phyloP scores from a whole-genome alignment of 1,140 invertebrate genomes.

The Agrypnia vestita region DNA sequence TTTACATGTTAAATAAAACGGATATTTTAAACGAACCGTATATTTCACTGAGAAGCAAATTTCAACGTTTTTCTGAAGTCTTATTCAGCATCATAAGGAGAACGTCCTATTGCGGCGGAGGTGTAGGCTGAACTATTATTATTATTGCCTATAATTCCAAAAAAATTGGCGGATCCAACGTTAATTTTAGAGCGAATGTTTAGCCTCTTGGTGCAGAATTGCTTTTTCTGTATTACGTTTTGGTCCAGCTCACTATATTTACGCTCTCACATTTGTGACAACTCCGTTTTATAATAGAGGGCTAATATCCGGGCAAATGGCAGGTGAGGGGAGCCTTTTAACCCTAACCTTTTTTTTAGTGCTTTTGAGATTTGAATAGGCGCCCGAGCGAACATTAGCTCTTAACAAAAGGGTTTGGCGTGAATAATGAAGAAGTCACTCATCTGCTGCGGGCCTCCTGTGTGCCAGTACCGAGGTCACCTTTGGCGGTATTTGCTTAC shows the following conservation, averaged over 20 bases:
- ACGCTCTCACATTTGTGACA: not conserved
- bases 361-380: constrained; percentile 32
- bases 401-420: constrained; percentile 32
- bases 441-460: constrained; percentile 10
- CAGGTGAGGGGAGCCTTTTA: constrained; percentile 29
- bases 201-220: too few species aligned
- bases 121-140: too few species aligned
- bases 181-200: too few species aligned
- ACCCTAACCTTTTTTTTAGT: constrained; percentile 36
- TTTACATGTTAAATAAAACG: too few species aligned
- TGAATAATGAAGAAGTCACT: constrained; percentile 39
- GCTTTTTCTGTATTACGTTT: not conserved
- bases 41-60: too few species aligned
- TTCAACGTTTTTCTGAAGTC: too few species aligned
- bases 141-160: too few species aligned
- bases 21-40: too few species aligned
- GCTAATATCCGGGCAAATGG: constrained; percentile 30
- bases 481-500: constrained; percentile 4
- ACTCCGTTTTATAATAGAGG: constrained; percentile 20
- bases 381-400: constrained; percentile 33
- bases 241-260: too few species aligned
- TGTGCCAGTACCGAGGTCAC: constrained; percentile 21
- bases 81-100: too few species aligned
- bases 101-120: too few species aligned
- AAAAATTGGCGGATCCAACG: too few species aligned